Percentiles rank a stretch among this genome's conserved stretches.
Evolutionary conservation across 2,888 invertebrate species (phyloP).

Genomic region (Eupeodes luniger): DNA sequence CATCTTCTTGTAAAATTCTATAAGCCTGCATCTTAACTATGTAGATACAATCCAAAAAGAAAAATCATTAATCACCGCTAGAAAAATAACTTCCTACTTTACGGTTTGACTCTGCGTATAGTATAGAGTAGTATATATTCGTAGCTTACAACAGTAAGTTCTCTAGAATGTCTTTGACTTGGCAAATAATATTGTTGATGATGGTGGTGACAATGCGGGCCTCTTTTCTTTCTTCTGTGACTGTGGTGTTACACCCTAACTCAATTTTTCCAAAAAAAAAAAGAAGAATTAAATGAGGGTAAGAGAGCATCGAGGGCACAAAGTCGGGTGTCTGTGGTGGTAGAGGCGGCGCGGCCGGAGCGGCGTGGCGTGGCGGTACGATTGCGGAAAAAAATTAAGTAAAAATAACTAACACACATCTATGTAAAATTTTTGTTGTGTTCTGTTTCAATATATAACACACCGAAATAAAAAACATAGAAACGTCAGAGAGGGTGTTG

Average conservation of each 20-base stretch:
- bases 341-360: too few species aligned
- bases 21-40: constrained; percentile 64
- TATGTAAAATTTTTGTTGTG: constrained; percentile 33
- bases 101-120: constrained; percentile 15
- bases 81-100: constrained; percentile 71
- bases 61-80: constrained; percentile 71
- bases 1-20: constrained; percentile 50
- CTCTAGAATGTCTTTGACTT: constrained; percentile 40
- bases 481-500: constrained; percentile 52
- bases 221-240: constrained; percentile 1
- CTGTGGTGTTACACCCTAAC: constrained; percentile 16
- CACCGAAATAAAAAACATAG: background rate
- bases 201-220: constrained; percentile 57
- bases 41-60: constrained; percentile 39
- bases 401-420: constrained; percentile 45
- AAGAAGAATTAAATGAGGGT: constrained; percentile 18
- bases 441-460: background rate
- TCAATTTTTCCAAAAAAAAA: constrained; percentile 1
- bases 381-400: constrained; percentile 17
- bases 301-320: constrained; percentile 11
- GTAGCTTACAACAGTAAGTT: background rate
- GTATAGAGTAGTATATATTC: background rate
- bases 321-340: background rate
- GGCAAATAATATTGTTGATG: background rate
- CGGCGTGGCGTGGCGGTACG: too few species aligned